phyloP scores from a whole-genome alignment of 2,888 invertebrate species.

The Latrodectus hesperus region DNA sequence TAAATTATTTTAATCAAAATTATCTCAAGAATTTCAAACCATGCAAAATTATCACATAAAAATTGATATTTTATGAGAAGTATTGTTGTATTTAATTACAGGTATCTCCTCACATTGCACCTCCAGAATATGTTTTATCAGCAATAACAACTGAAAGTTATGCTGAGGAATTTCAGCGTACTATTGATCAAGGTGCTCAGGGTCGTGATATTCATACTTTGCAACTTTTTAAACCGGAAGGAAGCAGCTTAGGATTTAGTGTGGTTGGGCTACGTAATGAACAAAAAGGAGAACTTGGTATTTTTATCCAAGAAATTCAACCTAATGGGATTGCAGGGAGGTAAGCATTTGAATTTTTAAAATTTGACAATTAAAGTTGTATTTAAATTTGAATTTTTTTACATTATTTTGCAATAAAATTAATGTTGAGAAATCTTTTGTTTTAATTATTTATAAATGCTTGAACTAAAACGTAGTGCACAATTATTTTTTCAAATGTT shows the following conservation, averaged over 20 bases:
- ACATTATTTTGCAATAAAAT: too few species aligned
- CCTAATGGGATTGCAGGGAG: conserved; percentile 80
- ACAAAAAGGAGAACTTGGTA: conserved; percentile 81
- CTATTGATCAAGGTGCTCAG: conserved; percentile 78
- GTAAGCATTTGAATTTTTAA: conserved; percentile 75
- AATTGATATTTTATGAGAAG: not conserved
- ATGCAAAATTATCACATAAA: not conserved
- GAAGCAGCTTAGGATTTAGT: conserved; percentile 83
- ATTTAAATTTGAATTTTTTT: too few species aligned
- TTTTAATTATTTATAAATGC: too few species aligned
- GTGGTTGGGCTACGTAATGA: conserved; percentile 80
- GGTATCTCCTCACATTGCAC: conserved; percentile 60
- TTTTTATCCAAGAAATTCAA: conserved; percentile 82
- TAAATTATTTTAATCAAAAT: too few species aligned
- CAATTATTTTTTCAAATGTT: too few species aligned
- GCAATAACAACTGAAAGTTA: conserved; percentile 75
- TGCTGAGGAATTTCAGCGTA: conserved; percentile 78
- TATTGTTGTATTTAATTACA: conserved; percentile 9
- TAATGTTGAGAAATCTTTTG: too few species aligned
- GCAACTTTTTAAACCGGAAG: conserved; percentile 80
- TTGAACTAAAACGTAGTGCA: too few species aligned
- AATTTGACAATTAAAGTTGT: too few species aligned
- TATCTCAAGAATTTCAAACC: too few species aligned
- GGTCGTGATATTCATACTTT: conserved; percentile 80
- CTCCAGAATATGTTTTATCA: conserved; percentile 69